Base-by-base conservation (phyloP, 2,888 invertebrate genomes). In the Sarcophaga caerulescens region DNA sequence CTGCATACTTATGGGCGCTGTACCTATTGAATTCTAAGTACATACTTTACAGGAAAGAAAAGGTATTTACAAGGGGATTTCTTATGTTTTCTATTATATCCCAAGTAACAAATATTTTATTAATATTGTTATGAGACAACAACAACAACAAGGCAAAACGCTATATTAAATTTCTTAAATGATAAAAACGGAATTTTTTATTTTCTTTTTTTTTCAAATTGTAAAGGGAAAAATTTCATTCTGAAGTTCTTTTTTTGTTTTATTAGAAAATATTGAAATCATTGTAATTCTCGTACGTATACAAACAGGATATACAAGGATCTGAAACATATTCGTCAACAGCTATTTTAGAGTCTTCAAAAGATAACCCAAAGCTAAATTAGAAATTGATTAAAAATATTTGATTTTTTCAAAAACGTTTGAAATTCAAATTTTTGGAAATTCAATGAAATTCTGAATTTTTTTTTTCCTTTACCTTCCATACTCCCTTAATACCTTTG, bases 1-100 rank as follows among this genome's bases (percentile, higher is more conserved):
- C 70, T 85, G 86, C 84, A 83, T 81, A 85, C 78, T 80, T 84
- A 80, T 79, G 79, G 84, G 84, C 79, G 80, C 83, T 85, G 60
- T 77, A 17, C 10, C 14, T 52, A 70, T 73, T 80, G 59, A 75
- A 80, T 80, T 74, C 60, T 52, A 74, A 63, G 77, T 73, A 68
- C 35, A 25, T 65, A 71, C 69, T 70, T 73, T 52, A 14, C 0
- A 52, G 52, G 17, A 14, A 45, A 59, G 44, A 47, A 21, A 81
- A 74, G 66, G 57, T 57, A 23, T 70, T 78, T 85, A 63, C 17
- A 25, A 74, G 74, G 86, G 84, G 84, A 78, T 62, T 68, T 69
- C 66, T 4, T 69, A 44, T 68, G 3, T 35, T 35, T 66, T 60
- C 44, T n/a, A 14, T 14, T 52, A 52, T 14, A 4, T 14, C 4